Conservation (phyloP, 2,888 invertebrate genomes). For the Criorhina ranunculi region DNA sequence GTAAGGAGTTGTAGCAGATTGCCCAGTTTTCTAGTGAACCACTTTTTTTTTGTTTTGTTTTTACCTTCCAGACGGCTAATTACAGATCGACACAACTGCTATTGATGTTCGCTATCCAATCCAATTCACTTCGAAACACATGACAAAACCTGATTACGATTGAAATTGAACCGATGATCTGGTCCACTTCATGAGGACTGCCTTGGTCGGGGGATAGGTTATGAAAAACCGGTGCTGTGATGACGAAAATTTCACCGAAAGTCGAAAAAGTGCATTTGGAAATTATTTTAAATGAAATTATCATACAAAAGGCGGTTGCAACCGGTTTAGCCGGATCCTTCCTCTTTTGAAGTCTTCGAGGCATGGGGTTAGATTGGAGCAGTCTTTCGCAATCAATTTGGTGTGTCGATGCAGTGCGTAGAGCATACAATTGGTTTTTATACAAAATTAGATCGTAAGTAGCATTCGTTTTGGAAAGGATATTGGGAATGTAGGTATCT, state of each 20-base stretch:
- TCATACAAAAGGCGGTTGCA: constrained; percentile 3
- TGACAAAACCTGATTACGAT: constrained; percentile 63
- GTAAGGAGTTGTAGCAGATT: constrained; percentile 30
- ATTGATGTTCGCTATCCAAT: constrained; percentile 28
- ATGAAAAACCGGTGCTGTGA: constrained; percentile 28
- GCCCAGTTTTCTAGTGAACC: constrained; percentile 60
- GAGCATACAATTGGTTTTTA: not conserved
- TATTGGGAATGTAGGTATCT: not conserved
- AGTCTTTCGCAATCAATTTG: constrained; percentile 45
- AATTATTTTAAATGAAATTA: constrained; percentile 49
- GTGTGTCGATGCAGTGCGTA: constrained; percentile 3
- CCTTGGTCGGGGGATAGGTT: not conserved
- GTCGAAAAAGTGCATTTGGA: constrained; percentile 50
- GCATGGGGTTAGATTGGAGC: constrained; percentile 22
- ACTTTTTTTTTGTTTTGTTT: constrained; percentile 39
- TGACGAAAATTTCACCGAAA: constrained; percentile 69
- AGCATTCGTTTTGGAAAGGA: not conserved
- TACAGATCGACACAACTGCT: constrained; percentile 51
- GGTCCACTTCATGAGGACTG: constrained; percentile 60
- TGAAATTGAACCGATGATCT: constrained; percentile 60
- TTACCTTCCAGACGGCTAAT: constrained; percentile 60
- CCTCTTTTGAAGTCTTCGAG: not conserved
- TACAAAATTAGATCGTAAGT: not conserved
- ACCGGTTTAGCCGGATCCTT: constrained; percentile 58
- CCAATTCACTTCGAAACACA: constrained; percentile 33